Evolutionary conservation across 1,140 invertebrate species (phyloP).

Genomic region (Trypoxylus dichotomus): DNA sequence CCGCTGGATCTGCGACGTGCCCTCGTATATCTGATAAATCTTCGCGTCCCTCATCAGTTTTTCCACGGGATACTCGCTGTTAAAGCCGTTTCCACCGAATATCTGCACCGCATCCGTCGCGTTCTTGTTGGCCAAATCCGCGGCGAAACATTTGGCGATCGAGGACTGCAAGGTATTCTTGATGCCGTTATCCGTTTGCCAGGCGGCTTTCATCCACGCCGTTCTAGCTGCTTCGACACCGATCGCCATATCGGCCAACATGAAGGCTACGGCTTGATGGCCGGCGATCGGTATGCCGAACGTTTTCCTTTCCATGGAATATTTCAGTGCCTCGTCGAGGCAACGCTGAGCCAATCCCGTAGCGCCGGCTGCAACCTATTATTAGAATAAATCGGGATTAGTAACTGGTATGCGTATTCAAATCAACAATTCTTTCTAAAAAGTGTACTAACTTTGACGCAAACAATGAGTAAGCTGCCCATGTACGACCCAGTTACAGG

Average conservation of each 20-base stretch:
- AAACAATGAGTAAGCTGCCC: no score
- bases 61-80: slow-evolving; percentile 95
- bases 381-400: no score
- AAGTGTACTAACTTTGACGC: no score
- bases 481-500: no score
- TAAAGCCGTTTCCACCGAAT: slow-evolving; percentile 96
- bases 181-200: slow-evolving; percentile 79
- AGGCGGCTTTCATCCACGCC: slow-evolving; percentile 81
- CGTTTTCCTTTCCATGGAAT: slow-evolving; percentile 87
- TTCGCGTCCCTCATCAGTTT: slow-evolving; percentile 98
- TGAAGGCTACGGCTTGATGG: slow-evolving; percentile 89
- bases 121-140: slow-evolving; percentile 90
- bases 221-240: slow-evolving; percentile 85
- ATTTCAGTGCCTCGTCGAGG: slow-evolving; percentile 89
- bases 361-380: slow-evolving; percentile 81
- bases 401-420: no score
- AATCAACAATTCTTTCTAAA: no score
- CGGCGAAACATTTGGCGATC: slow-evolving; percentile 89
- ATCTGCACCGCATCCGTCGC: slow-evolving; percentile 95
- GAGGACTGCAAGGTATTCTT: slow-evolving; percentile 85
- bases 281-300: slow-evolving; percentile 83
- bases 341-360: slow-evolving; percentile 85
- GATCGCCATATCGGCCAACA: slow-evolving; percentile 93
- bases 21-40: slow-evolving; percentile 98
- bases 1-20: slow-evolving; percentile 94